These are phyloP conservation scores for Diplolepis rosae DNA, from an alignment of 2,888 invertebrate species.

Conservation along the genomic window DNA sequence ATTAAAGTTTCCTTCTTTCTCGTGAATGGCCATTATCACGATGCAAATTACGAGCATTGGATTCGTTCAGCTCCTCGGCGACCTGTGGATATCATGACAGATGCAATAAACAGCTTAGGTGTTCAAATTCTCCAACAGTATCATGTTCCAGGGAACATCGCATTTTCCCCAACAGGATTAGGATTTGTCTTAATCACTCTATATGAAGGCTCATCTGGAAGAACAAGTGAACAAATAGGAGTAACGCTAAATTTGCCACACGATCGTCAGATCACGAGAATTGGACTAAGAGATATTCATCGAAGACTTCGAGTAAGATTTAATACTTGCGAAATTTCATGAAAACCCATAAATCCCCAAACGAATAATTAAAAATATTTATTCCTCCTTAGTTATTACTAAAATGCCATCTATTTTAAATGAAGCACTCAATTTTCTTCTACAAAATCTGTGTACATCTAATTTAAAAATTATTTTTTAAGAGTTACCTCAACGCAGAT, in stretches of 20 bases:
- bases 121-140: conserved; percentile 72
- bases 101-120: conserved; percentile 84
- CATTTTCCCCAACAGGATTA: conserved; percentile 88
- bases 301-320: conserved; percentile 84
- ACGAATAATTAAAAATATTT: not conserved
- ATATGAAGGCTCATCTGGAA: conserved; percentile 85
- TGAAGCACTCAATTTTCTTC: no score
- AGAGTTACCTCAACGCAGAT: conserved; percentile 89
- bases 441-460: not conserved
- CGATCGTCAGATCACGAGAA: conserved; percentile 82
- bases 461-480: conserved; percentile 60
- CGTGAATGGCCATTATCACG: conserved; percentile 41
- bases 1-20: conserved; percentile 34
- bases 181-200: conserved; percentile 87
- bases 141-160: conserved; percentile 78
- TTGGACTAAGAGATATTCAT: conserved; percentile 89
- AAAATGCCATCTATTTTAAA: no score
- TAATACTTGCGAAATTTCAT: no score
- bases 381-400: not conserved
- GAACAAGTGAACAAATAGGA: conserved; percentile 83
- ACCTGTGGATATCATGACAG: conserved; percentile 86
- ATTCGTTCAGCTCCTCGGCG: conserved; percentile 47
- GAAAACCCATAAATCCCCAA: no score
- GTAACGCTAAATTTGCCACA: conserved; percentile 82
- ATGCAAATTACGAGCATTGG: conserved; percentile 44